Base-by-base conservation (phyloP, 2,888 invertebrate species). In the Acrobasis suavella region DNA sequence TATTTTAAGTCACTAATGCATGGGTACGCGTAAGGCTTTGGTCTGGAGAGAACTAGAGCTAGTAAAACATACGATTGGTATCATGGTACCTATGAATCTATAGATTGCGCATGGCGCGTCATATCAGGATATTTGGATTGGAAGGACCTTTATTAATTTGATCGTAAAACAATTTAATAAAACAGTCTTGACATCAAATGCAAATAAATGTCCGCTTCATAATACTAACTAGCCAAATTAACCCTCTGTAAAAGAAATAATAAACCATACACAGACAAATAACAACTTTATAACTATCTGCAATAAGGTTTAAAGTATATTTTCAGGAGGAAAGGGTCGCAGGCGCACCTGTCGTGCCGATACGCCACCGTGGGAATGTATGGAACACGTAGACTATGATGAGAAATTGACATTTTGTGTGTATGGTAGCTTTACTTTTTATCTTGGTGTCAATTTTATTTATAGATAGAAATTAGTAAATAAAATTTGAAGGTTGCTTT, bases 261-360 rank as follows among this genome's bases (percentile, higher is more conserved):
- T 62, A 38, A 22, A 17, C 52, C n/a, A 3, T 39, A 38, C 32
- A 38, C 32, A 55, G 50, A 22, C 22, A 10, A 63, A 56, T 55
- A 60, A 0, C 55, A n/a, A 50, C 60, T 55, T 46, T 64, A 58
- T 15, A 6, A 7, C 9, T 8, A 14, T 46, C 0, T 2, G 8
- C 0, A 1, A 32, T 54, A 61, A 39, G 16, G 61, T 32, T 54
- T 17, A 46, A 2, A 22, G 15, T 54, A n/a, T 12, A 22, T 1
- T n/a, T 56, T n/a, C 16, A 15, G 3, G 0, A 0, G n/a, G 9
- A 38, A 52, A 42, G 16, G 52, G 51, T 54, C 56, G 42, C 17
- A n/a, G n/a, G 61, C 52, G 59, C 64, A 64, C 64, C 64, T 64
- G 64, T 64, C 38, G 46, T 17, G 22, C 15, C 50, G 50, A 56